Conservation (phyloP, 2,113 vertebrate genomes). For the Pteropus alecto region DNA sequence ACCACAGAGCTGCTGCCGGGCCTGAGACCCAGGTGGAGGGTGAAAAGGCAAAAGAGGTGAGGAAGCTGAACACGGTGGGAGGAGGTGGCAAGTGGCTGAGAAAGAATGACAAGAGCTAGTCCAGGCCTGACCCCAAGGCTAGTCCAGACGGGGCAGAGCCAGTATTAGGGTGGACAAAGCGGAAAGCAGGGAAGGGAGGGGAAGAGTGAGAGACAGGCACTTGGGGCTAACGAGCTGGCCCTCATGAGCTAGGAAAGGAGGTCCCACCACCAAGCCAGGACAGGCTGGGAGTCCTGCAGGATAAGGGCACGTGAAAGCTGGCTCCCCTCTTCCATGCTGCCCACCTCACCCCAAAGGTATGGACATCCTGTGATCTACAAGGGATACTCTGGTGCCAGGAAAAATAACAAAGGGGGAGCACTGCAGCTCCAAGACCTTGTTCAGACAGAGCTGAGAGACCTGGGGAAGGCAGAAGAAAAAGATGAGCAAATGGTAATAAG, state of each 20-base stretch:
- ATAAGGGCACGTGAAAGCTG: neutral
- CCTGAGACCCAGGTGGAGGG: neutral
- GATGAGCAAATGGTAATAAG: neutral
- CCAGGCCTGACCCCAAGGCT: neutral
- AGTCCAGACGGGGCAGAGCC: neutral
- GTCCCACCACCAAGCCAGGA: neutral
- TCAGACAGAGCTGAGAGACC: neutral
- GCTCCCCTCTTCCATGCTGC: neutral
- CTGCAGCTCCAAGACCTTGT: neutral
- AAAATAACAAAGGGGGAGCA: neutral
- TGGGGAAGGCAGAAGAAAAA: neutral
- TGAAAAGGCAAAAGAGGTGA: neutral
- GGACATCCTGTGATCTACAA: neutral
- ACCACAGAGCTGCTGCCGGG: neutral
- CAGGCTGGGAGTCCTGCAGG: neutral
- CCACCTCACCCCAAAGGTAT: neutral
- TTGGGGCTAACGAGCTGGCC: neutral
- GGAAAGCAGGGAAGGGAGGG: neutral
- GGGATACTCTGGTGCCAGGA: neutral
- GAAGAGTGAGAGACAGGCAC: constrained; percentile 12
- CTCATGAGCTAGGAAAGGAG: neutral
- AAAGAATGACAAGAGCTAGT: neutral
- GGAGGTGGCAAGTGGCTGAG: neutral
- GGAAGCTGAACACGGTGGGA: rapidly evolving
- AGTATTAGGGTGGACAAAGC: rapidly evolving